These are phyloP conservation scores for Porites lobata DNA, from an alignment of 92 coral and sea anemone species.

Conservation along the genomic window DNA sequence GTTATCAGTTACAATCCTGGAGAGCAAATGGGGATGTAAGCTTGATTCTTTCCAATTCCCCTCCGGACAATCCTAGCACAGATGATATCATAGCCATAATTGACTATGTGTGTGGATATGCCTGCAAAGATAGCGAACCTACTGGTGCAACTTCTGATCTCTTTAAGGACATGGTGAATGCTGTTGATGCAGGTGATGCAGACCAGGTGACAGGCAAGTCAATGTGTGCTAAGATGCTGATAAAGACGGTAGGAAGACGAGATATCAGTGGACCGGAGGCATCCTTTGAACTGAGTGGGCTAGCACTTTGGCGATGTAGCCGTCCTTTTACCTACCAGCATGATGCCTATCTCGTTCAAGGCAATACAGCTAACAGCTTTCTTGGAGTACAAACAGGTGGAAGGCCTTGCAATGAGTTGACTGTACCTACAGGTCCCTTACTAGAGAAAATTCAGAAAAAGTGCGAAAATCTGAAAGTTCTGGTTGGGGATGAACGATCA, in stretches of 20 bases:
- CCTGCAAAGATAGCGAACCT: slow-evolving; percentile 56
- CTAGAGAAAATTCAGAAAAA: not conserved
- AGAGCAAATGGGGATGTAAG: no score
- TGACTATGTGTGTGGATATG: slow-evolving; percentile 54
- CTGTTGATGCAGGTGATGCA: slow-evolving; percentile 21
- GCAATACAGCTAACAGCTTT: slow-evolving; percentile 61
- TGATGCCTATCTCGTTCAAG: slow-evolving; percentile 58
- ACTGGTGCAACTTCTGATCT: slow-evolving; percentile 61
- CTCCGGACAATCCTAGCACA: slow-evolving; percentile 55
- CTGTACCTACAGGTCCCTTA: not conserved
- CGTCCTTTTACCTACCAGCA: no score
- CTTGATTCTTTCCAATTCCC: slow-evolving; percentile 10
- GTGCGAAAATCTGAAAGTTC: not conserved
- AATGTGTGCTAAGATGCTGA: slow-evolving; percentile 46
- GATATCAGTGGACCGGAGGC: no score
- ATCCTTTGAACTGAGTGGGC: slow-evolving; percentile 43
- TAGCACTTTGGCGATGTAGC: slow-evolving; percentile 23
- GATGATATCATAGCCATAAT: slow-evolving; percentile 47
- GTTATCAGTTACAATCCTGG: not conserved
- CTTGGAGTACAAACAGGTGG: slow-evolving; percentile 46
- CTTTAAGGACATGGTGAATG: slow-evolving; percentile 57
- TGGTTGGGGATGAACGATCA: slow-evolving; percentile 20
- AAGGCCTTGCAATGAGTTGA: slow-evolving; percentile 27
- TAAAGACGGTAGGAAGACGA: no score
- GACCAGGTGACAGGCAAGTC: slow-evolving; percentile 36